Conservation (phyloP, 2,888 invertebrate species). For the Pyrgus malvae region DNA sequence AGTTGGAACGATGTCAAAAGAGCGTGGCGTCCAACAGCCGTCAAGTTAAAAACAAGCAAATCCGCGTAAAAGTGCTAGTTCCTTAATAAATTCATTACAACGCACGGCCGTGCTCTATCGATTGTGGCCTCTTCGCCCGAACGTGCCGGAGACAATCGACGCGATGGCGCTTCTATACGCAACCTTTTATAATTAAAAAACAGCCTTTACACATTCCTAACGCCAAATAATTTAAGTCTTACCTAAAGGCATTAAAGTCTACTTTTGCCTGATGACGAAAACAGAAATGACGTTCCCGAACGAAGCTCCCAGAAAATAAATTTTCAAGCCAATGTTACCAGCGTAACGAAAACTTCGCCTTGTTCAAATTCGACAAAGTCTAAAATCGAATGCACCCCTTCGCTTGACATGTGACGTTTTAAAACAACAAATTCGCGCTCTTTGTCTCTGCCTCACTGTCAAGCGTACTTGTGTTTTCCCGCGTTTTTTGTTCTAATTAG, state of each 20-base stretch:
- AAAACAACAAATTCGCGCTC: slow-evolving; percentile 56
- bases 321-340: slow-evolving; percentile 54
- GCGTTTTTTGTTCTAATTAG: slow-evolving; percentile 82
- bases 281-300: slow-evolving; percentile 42
- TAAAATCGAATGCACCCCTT: slow-evolving; percentile 22
- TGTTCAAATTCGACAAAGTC: slow-evolving; percentile 27
- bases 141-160: slow-evolving; percentile 80
- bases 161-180: slow-evolving; percentile 79
- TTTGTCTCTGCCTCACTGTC: slow-evolving; percentile 80
- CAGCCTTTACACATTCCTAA: slow-evolving; percentile 32
- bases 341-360: slow-evolving; percentile 36
- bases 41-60: slow-evolving; percentile 35
- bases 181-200: slow-evolving; percentile 45
- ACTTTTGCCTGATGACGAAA: slow-evolving; percentile 32
- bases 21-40: slow-evolving; percentile 5
- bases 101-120: slow-evolving; percentile 80
- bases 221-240: slow-evolving; percentile 35
- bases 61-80: slow-evolving; percentile 54
- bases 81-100: slow-evolving; percentile 79
- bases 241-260: slow-evolving; percentile 30
- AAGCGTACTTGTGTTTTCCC: slow-evolving; percentile 80
- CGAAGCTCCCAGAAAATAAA: slow-evolving; percentile 56
- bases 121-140: slow-evolving; percentile 77
- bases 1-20: slow-evolving; percentile 11
- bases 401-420: slow-evolving; percentile 57